A percentile compares a stretch with the other conserved stretches of the same genome.
Evolutionary conservation across 2,797 vertebrate genomes (phyloP).

Genomic region (Microctenopoma lineatum): DNA sequence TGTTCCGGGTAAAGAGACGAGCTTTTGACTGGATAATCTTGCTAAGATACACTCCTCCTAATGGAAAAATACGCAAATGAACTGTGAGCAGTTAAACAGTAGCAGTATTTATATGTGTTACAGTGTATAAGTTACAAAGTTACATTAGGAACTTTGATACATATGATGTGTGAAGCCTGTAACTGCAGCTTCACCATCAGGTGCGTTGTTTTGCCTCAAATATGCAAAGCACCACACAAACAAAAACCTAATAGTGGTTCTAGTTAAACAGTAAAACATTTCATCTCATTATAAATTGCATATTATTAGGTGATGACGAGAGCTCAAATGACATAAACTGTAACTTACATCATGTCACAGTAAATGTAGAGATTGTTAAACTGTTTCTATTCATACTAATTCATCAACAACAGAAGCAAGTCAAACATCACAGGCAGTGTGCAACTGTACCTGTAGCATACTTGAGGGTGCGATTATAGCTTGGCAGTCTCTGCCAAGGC

Average conservation of each 20-base stretch:
- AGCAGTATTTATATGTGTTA: no score
- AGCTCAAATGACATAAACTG: background rate
- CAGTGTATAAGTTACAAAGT: background rate
- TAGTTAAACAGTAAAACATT: background rate
- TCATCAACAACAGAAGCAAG: conserved; percentile 3
- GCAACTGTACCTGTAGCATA: conserved; percentile 71
- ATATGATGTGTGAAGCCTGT: background rate
- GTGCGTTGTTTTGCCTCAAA: background rate
- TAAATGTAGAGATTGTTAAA: no score
- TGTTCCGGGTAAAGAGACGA: conserved; percentile 83
- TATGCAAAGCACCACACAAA: background rate
- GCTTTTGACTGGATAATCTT: conserved; percentile 79
- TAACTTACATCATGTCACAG: background rate
- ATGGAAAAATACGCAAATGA: conserved; percentile 17
- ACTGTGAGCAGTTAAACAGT: background rate
- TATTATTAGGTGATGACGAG: background rate
- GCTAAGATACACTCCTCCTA: conserved; percentile 80
- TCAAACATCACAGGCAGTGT: background rate
- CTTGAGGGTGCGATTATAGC: conserved; percentile 83
- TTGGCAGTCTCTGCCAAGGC: conserved; percentile 85
- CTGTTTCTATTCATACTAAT: background rate
- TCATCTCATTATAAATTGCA: background rate
- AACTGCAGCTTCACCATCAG: background rate
- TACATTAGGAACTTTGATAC: background rate
- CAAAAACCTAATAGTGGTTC: background rate